Evolutionary conservation across 2,797 vertebrate genomes (phyloP).

Genomic region (Chloroceryle amazona): DNA sequence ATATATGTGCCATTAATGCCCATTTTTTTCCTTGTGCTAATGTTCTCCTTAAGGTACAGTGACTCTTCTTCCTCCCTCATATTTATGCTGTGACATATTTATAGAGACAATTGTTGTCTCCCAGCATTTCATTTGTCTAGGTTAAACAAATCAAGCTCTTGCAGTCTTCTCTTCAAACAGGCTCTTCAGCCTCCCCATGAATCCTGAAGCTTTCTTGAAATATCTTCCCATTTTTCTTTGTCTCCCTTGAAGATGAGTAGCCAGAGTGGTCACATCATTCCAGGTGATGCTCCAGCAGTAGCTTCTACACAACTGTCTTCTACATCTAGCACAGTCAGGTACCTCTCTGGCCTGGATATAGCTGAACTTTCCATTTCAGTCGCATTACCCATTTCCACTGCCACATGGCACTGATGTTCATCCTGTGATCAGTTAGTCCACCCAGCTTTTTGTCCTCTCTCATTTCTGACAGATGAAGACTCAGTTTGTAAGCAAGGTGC

Average conservation of each 20-base stretch:
- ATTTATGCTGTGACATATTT: conserved; percentile 57
- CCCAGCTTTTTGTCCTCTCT: background rate
- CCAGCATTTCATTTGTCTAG: conserved; percentile 55
- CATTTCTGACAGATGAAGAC: background rate
- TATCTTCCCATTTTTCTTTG: background rate
- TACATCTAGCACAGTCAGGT: background rate
- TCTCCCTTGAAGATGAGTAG: background rate
- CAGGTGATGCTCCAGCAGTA: background rate
- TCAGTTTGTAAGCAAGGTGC: background rate
- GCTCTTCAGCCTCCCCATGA: background rate
- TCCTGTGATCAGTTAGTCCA: background rate
- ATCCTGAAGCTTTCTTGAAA: background rate
- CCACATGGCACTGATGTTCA: background rate
- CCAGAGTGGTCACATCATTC: background rate
- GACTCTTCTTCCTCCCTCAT: conserved; percentile 57
- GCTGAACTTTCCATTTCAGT: background rate
- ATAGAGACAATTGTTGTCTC: conserved; percentile 57
- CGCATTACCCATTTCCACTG: background rate
- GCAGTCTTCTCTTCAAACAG: background rate
- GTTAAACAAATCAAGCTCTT: conserved; percentile 62
- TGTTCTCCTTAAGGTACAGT: conserved; percentile 50
- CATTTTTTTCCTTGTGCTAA: conserved; percentile 23
- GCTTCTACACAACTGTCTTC: background rate
- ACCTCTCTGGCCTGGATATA: background rate
- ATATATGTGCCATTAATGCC: conserved; percentile 36